Evolutionary conservation across 1,140 invertebrate species (phyloP).

Genomic region (Mamestra configurata): DNA sequence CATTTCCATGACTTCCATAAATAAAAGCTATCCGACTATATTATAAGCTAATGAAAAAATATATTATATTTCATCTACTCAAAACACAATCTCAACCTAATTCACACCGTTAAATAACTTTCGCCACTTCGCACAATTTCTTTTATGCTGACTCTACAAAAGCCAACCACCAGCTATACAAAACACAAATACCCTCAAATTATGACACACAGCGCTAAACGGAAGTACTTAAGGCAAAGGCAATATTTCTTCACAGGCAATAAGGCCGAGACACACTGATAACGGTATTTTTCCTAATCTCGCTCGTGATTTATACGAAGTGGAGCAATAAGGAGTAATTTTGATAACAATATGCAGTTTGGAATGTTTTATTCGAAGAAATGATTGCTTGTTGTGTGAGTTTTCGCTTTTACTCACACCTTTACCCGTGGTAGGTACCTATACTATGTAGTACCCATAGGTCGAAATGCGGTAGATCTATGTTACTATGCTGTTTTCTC

Average conservation of each 20-base stretch:
- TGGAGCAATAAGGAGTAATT: conserved; percentile 28
- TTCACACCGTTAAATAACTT: too few relatives aligned
- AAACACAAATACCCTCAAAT: conserved; percentile 52
- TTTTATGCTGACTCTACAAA: background rate
- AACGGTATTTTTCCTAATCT: conserved; percentile 55
- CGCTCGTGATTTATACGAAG: conserved; percentile 38
- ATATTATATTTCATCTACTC: too few relatives aligned
- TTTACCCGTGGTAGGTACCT: too few relatives aligned
- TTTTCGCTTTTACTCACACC: background rate
- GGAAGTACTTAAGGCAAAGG: conserved; percentile 53
- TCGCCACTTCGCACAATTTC: background rate
- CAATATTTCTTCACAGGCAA: conserved; percentile 58
- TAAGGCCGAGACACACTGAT: conserved; percentile 58
- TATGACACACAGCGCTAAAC: conserved; percentile 54
- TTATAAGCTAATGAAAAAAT: too few relatives aligned
- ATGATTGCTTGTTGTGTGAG: background rate
- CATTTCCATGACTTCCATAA: too few relatives aligned
- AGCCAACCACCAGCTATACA: background rate
- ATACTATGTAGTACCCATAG: too few relatives aligned
- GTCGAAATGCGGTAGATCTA: too few relatives aligned
- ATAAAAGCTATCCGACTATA: too few relatives aligned
- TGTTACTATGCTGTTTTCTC: too few relatives aligned
- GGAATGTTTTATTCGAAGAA: background rate
- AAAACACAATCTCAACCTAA: too few relatives aligned
- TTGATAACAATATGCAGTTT: conserved; percentile 36